Percentiles rank a stretch among this genome's conserved stretches.
Conservation (phyloP, 2,113 vertebrate species). For the Tachuris rubrigastra region DNA sequence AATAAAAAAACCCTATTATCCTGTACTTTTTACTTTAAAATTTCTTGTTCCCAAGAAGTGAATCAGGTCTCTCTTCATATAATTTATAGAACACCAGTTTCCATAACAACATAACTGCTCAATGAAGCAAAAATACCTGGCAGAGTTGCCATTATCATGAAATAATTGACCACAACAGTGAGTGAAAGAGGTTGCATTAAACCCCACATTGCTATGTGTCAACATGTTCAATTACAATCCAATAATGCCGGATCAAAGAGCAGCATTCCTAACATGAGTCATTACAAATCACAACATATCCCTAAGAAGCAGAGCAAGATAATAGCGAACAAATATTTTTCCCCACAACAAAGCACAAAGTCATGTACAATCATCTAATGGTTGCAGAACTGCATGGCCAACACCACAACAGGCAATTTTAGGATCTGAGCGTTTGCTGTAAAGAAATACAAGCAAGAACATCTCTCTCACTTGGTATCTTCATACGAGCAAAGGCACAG, state of each 20-base stretch:
- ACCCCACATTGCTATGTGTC: not conserved
- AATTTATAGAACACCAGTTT: slow-evolving; percentile 38
- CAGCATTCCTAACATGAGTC: not conserved
- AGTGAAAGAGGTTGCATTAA: not conserved
- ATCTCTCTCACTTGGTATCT: not conserved
- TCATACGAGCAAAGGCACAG: not conserved
- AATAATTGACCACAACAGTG: slow-evolving; percentile 36
- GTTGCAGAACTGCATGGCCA: not conserved
- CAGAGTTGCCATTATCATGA: slow-evolving; percentile 14
- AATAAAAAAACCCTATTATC: not conserved
- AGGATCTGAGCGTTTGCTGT: not conserved
- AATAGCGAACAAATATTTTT: not conserved
- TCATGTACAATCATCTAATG: not conserved
- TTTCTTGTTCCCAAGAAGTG: not conserved
- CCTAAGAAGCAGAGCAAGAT: not conserved
- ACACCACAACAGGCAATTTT: not conserved
- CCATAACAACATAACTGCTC: slow-evolving; percentile 60
- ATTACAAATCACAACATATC: not conserved
- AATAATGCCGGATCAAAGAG: not conserved
- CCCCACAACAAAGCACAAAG: not conserved
- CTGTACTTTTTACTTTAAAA: slow-evolving; percentile 21
- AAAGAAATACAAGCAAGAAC: not conserved
- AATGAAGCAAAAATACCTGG: slow-evolving; percentile 40
- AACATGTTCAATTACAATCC: not conserved
- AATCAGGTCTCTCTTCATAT: not conserved